Conservation (phyloP, 1,140 invertebrate genomes). For the Lanistes nyassanus region DNA sequence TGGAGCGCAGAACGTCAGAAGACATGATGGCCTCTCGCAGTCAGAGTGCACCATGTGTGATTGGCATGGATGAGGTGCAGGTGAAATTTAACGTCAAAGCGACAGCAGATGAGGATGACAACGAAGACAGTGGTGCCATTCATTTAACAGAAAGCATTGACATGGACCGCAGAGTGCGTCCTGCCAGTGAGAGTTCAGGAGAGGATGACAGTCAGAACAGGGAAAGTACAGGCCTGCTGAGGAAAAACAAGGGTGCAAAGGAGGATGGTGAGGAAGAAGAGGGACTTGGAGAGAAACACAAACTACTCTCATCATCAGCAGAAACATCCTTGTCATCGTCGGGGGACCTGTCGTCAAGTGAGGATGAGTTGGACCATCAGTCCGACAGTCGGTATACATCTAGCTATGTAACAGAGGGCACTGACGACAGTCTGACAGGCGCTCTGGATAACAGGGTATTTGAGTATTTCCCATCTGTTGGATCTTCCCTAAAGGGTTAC, state of each 20-base stretch:
- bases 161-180: background rate
- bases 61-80: slow-evolving; percentile 46
- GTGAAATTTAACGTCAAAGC: slow-evolving; percentile 23
- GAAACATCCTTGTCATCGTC: background rate
- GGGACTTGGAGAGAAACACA: slow-evolving; percentile 4
- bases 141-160: too few species aligned
- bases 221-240: background rate
- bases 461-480: background rate
- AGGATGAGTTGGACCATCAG: slow-evolving; percentile 43
- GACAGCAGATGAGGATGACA: background rate
- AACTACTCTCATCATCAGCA: slow-evolving; percentile 8
- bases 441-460: slow-evolving; percentile 78
- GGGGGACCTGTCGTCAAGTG: background rate
- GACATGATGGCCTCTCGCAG: slow-evolving; percentile 33
- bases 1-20: background rate
- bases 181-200: slow-evolving; percentile 13
- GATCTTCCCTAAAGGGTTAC: too few species aligned
- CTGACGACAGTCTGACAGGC: slow-evolving; percentile 60
- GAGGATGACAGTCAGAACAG: background rate
- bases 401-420: slow-evolving; percentile 61
- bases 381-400: slow-evolving; percentile 55
- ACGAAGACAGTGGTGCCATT: background rate
- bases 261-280: slow-evolving; percentile 30
- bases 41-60: slow-evolving; percentile 57
- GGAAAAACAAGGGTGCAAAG: slow-evolving; percentile 13